Percentiles rank a stretch among this genome's conserved stretches.
These are phyloP conservation scores for Reinhardtius hippoglossoides DNA, from an alignment of 2,113 vertebrate species.

Conservation along the genomic window DNA sequence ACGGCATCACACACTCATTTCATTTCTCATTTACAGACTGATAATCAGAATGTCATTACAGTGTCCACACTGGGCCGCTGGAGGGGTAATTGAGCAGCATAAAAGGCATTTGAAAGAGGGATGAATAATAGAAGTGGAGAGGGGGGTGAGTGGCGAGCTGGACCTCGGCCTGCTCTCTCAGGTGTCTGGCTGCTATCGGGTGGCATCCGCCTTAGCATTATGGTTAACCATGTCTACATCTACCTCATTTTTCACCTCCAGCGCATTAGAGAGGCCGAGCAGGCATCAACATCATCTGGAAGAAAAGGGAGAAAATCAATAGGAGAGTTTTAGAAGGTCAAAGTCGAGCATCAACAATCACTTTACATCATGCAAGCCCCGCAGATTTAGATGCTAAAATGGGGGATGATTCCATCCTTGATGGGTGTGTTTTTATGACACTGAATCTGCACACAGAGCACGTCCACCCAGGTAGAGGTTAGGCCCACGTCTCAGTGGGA, in stretches of 20 bases:
- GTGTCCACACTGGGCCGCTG: slow-evolving; percentile 89
- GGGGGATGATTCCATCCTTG: slow-evolving; percentile 57
- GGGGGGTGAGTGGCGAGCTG: slow-evolving; percentile 70
- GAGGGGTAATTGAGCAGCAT: slow-evolving; percentile 93
- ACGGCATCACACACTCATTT: slow-evolving; percentile 90
- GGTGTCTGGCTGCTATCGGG: slow-evolving; percentile 80
- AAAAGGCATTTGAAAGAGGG: slow-evolving; percentile 82
- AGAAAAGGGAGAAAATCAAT: slow-evolving; percentile 71
- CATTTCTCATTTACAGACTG: slow-evolving; percentile 99
- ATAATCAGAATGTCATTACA: slow-evolving; percentile 99
- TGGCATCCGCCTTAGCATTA: slow-evolving; percentile 71
- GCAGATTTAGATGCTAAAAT: slow-evolving; percentile 60
- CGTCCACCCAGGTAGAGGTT: slow-evolving; percentile 53
- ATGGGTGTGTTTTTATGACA: slow-evolving; percentile 38
- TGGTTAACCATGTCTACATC: slow-evolving; percentile 71
- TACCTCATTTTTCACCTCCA: slow-evolving; percentile 66
- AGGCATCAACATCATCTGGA: slow-evolving; percentile 63
- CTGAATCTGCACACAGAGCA: slow-evolving; percentile 48
- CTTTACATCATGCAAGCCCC: slow-evolving; percentile 61
- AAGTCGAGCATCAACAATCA: slow-evolving; percentile 74
- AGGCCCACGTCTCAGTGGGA: slow-evolving; percentile 48
- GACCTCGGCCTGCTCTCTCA: slow-evolving; percentile 76
- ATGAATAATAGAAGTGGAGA: slow-evolving; percentile 81
- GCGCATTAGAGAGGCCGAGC: slow-evolving; percentile 61
- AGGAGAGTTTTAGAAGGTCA: slow-evolving; percentile 75